phyloP scores from a whole-genome alignment of 2,797 vertebrate species.

The Brachymystax lenok region DNA sequence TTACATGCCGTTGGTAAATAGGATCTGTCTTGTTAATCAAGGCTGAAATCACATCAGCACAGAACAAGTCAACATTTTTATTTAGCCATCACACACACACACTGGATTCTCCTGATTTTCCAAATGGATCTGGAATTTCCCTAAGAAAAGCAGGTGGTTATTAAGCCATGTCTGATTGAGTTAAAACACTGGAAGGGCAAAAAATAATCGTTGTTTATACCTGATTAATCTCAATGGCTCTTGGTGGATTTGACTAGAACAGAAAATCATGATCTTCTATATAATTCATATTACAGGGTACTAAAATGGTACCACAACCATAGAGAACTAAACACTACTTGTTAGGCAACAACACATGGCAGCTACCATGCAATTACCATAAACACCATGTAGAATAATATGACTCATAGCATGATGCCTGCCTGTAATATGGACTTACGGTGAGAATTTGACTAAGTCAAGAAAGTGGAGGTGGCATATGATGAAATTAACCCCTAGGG shows the following conservation, averaged over 20 bases:
- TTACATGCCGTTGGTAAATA: neutral
- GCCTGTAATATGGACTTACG: neutral
- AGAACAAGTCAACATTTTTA: neutral
- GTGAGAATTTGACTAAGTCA: neutral
- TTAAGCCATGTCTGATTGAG: neutral
- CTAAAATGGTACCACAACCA: neutral
- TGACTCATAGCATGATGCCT: neutral
- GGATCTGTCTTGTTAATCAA: constrained; percentile 6
- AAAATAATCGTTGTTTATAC: no score
- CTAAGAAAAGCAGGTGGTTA: neutral
- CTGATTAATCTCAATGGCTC: no score
- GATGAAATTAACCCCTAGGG: constrained; percentile 2
- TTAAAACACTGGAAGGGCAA: neutral
- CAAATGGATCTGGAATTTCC: neutral
- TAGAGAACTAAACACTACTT: neutral
- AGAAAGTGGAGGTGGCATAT: neutral
- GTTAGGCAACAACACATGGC: neutral
- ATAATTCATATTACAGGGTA: no score
- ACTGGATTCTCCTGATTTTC: no score
- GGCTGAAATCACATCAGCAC: neutral
- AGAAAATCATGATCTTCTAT: no score
- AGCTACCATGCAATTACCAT: neutral
- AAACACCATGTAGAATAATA: neutral
- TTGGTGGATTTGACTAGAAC: no score
- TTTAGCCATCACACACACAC: neutral